Percentiles rank a stretch among this genome's conserved stretches.
Conservation (phyloP, 2,888 invertebrate genomes). For the Apotomis turbidana region DNA sequence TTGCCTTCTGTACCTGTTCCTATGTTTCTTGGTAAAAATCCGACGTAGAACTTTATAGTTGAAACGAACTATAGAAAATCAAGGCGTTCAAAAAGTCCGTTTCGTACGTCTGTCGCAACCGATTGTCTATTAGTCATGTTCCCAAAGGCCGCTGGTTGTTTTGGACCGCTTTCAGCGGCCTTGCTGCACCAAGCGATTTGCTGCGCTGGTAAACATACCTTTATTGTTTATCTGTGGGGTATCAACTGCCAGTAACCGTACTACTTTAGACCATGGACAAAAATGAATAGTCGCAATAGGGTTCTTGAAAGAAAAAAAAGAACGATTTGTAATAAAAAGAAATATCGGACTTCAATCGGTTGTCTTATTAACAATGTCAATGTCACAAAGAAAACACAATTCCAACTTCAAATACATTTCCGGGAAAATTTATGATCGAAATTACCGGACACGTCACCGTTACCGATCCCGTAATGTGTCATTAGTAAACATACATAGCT, state of each 20-base stretch:
- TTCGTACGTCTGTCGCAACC: constrained; percentile 31
- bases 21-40: too few species aligned
- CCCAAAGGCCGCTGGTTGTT: constrained; percentile 32
- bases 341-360: too few species aligned
- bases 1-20: too few species aligned
- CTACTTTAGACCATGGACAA: too few species aligned
- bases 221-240: constrained; percentile 32
- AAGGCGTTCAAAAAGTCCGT: constrained; percentile 19
- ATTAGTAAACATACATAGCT: neutral
- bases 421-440: constrained; percentile 5
- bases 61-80: neutral
- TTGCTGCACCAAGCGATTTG: constrained; percentile 38
- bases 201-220: constrained; percentile 33
- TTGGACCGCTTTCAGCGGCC: constrained; percentile 40
- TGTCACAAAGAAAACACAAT: too few species aligned
- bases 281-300: neutral
- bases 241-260: neutral
- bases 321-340: too few species aligned
- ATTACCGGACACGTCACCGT: neutral
- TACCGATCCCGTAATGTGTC: neutral
- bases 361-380: too few species aligned
- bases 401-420: neutral
- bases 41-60: too few species aligned
- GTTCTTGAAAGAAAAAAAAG: too few species aligned
- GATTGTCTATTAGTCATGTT: constrained; percentile 41